A percentile compares a stretch with the other conserved stretches of the same genome.
Evolutionary conservation across 2,113 vertebrate genomes (phyloP).

Genomic region (Xenopus laevis): DNA sequence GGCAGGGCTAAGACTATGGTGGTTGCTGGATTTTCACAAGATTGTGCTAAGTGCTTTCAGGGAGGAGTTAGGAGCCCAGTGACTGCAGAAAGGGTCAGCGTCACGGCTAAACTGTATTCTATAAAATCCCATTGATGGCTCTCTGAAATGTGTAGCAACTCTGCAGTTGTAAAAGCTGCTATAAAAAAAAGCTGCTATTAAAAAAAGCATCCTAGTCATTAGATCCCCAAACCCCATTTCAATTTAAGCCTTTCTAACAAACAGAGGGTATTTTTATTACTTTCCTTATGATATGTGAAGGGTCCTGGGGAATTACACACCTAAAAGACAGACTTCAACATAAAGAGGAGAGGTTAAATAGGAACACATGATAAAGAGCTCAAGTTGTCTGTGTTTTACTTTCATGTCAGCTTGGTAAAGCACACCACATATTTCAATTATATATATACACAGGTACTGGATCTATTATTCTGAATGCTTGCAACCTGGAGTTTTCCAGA

Average conservation of each 20-base stretch:
- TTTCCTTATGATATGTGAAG: conserved; percentile 36
- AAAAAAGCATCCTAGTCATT: conserved; percentile 63
- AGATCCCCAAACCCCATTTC: conserved; percentile 64
- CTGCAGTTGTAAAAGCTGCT: conserved; percentile 61
- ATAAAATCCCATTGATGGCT: conserved; percentile 65
- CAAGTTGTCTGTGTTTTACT: conserved; percentile 32
- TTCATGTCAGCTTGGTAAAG: background rate
- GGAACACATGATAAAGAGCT: conserved; percentile 34
- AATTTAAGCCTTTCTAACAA: conserved; percentile 60
- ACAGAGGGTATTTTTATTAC: conserved; percentile 56
- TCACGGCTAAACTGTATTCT: conserved; percentile 45
- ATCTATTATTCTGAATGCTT: too few relatives aligned
- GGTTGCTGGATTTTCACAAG: too few relatives aligned
- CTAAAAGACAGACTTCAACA: conserved; percentile 36
- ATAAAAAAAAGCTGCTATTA: conserved; percentile 64
- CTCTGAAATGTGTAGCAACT: conserved; percentile 61
- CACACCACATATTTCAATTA: too few relatives aligned
- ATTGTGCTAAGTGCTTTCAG: conserved; percentile 31
- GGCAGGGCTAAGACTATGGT: too few relatives aligned
- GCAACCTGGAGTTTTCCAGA: too few relatives aligned
- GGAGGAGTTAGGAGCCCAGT: conserved; percentile 5
- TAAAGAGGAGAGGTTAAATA: conserved; percentile 34
- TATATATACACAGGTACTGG: too few relatives aligned
- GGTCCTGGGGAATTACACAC: conserved; percentile 36
- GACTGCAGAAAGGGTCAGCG: conserved; percentile 15